Percentiles rank a stretch among this genome's conserved stretches.
Conservation (phyloP, 2,888 invertebrate genomes). For the Rapana venosa region DNA sequence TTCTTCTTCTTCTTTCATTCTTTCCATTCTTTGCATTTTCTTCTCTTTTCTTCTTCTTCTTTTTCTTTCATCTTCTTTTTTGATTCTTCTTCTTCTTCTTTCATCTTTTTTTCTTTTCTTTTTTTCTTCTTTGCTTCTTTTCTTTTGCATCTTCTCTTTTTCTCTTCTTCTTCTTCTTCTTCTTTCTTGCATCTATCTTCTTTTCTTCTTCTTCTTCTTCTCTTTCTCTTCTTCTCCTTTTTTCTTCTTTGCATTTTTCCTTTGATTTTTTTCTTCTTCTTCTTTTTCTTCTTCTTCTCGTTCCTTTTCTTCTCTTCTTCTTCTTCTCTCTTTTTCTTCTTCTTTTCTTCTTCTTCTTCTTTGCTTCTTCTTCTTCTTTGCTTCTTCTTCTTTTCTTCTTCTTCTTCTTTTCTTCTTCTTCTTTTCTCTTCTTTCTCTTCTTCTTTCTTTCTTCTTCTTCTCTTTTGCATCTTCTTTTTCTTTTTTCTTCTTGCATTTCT, state of each 20-base stretch:
- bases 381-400: too few relatives aligned
- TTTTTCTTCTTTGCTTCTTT: too few relatives aligned
- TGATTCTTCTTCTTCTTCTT: neutral
- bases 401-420: neutral
- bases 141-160: too few relatives aligned
- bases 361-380: neutral
- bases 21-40: neutral
- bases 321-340: neutral
- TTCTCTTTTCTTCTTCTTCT: neutral
- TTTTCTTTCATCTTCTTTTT: neutral
- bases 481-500: too few relatives aligned
- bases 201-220: too few relatives aligned
- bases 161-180: neutral
- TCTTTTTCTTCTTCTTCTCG: too few relatives aligned
- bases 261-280: neutral
- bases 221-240: too few relatives aligned
- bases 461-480: neutral
- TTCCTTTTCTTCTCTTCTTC: too few relatives aligned
- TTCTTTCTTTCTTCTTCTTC: neutral
- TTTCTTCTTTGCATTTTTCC: neutral
- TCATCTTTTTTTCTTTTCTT: neutral
- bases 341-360: neutral
- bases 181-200: too few relatives aligned
- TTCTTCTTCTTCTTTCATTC: neutral
- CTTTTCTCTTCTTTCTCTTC: neutral